phyloP scores from a whole-genome alignment of 30 jellyfish, hydroid and myxozoan genomes.

The Aurelia sp. region DNA sequence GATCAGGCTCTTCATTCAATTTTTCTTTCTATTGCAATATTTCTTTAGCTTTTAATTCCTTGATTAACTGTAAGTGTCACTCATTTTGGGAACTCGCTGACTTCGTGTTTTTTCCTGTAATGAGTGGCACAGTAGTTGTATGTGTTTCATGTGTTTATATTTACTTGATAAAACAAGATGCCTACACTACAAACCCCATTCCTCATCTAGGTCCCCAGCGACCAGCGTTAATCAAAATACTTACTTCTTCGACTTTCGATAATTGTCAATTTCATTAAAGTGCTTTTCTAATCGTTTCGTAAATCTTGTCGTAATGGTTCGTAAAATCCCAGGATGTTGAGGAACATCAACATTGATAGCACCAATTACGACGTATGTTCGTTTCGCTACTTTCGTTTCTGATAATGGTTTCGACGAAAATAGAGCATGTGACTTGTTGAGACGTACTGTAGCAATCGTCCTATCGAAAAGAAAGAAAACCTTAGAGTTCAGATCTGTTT shows the following conservation, averaged over 20 bases:
- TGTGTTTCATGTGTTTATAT: too few species aligned
- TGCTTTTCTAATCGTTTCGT: slow-evolving; percentile 83
- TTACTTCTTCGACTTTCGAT: slow-evolving; percentile 80
- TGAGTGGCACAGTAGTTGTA: too few species aligned
- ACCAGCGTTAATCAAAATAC: neutral
- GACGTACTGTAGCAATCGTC: slow-evolving; percentile 70
- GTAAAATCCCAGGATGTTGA: slow-evolving; percentile 91
- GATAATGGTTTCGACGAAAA: slow-evolving; percentile 50
- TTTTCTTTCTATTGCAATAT: too few species aligned
- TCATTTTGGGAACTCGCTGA: too few species aligned
- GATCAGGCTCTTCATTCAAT: too few species aligned
- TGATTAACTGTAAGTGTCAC: too few species aligned
- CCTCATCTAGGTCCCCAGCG: too few species aligned
- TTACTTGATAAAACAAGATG: too few species aligned
- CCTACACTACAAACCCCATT: too few species aligned
- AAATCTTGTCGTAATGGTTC: slow-evolving; percentile 72
- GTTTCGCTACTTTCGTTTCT: slow-evolving; percentile 28
- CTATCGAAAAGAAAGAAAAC: slow-evolving; percentile 36
- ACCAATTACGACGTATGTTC: slow-evolving; percentile 60
- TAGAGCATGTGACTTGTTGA: slow-evolving; percentile 72
- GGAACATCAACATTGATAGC: slow-evolving; percentile 84
- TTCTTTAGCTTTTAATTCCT: too few species aligned
- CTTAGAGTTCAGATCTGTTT: neutral
- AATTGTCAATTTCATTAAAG: slow-evolving; percentile 81
- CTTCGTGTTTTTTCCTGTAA: too few species aligned